A percentile compares a stretch with the other conserved stretches of the same genome.
phyloP scores from a whole-genome alignment of 2,113 vertebrate species.

The Pithys albifrons region DNA sequence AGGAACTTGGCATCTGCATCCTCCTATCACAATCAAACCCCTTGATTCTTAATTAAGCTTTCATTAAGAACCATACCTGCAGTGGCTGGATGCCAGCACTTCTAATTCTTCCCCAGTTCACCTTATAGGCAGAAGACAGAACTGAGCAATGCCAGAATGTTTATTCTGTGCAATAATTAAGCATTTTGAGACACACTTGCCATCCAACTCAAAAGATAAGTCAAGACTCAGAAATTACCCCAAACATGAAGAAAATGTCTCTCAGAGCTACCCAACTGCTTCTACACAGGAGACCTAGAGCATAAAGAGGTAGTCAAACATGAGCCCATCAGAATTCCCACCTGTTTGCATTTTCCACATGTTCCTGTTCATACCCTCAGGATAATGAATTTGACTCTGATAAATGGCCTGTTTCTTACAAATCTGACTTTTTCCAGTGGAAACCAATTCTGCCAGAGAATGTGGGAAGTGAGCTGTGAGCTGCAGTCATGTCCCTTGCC shows the following conservation, averaged over 20 bases:
- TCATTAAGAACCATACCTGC: neutral
- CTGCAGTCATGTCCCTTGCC: neutral
- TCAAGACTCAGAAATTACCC: neutral
- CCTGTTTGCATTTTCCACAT: neutral
- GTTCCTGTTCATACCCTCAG: neutral
- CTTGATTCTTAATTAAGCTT: neutral
- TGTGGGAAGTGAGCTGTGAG: neutral
- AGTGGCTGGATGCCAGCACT: neutral
- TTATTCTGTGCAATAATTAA: neutral
- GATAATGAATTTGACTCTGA: neutral
- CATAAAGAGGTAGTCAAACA: neutral
- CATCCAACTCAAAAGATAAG: neutral
- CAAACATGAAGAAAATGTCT: neutral
- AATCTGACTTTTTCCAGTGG: neutral
- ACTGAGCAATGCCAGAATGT: neutral
- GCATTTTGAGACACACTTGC: neutral
- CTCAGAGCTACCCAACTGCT: neutral
- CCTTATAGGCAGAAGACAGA: neutral
- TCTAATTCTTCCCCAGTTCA: neutral
- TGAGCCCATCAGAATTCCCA: fast-evolving
- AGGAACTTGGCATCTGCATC: neutral
- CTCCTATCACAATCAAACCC: neutral
- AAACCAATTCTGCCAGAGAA: neutral
- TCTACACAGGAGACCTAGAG: neutral
- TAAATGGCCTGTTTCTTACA: neutral